These are phyloP conservation scores for Muscina levida DNA, from an alignment of 2,888 invertebrate genomes.

Conservation along the genomic window DNA sequence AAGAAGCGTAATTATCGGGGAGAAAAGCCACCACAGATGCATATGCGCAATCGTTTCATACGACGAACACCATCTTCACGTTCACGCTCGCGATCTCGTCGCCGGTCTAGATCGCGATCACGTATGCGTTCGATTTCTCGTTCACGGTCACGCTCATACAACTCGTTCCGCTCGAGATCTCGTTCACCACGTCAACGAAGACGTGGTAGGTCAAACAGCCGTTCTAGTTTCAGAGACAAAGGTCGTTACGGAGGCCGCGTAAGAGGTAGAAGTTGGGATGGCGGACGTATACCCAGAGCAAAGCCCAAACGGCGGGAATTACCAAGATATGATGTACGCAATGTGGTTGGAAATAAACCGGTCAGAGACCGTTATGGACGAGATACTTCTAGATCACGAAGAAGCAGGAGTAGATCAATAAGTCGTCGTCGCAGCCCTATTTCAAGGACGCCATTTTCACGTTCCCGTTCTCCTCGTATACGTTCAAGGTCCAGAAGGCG, in stretches of 20 bases:
- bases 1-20: conserved; percentile 90
- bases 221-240: conserved; percentile 77
- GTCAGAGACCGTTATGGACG: conserved; percentile 71
- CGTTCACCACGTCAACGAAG: conserved; percentile 61
- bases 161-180: conserved; percentile 51
- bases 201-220: conserved; percentile 63
- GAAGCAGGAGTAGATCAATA: conserved; percentile 73
- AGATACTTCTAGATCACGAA: conserved; percentile 84
- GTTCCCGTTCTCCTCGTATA: conserved; percentile 66
- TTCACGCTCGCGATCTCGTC: conserved; percentile 55
- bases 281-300: conserved; percentile 52
- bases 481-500: conserved; percentile 67
- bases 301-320: conserved; percentile 87
- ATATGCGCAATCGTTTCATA: conserved; percentile 56
- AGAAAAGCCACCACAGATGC: conserved; percentile 81
- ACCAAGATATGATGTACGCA: conserved; percentile 90
- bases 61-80: conserved; percentile 57
- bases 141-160: conserved; percentile 49
- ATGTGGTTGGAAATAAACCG: conserved; percentile 82
- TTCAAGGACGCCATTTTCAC: conserved; percentile 73
- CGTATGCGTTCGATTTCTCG: conserved; percentile 51
- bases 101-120: conserved; percentile 56
- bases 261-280: conserved; percentile 46
- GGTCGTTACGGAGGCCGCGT: conserved; percentile 65
- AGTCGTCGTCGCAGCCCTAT: conserved; percentile 74